These are phyloP conservation scores for Oryzias celebensis DNA, from an alignment of 2,113 vertebrate species.

Conservation along the genomic window DNA sequence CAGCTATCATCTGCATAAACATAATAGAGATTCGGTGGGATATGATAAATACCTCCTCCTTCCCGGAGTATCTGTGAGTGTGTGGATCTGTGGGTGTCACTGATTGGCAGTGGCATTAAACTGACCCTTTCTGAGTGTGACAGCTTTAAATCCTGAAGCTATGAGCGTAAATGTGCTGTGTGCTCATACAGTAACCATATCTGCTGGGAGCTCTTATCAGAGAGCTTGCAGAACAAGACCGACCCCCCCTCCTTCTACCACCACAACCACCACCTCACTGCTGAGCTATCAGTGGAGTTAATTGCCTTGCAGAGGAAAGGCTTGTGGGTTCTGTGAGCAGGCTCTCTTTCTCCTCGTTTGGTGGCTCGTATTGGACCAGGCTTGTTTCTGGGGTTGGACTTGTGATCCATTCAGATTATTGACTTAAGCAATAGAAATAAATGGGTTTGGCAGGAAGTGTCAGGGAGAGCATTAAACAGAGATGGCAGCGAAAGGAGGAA, in stretches of 20 bases:
- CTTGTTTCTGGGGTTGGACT: constrained; percentile 14
- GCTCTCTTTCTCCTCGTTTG: constrained; percentile 18
- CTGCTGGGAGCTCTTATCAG: constrained; percentile 7
- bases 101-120: constrained; percentile 47
- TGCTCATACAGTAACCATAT: constrained; percentile 20
- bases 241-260: background rate
- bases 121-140: constrained; percentile 46
- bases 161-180: constrained; percentile 5
- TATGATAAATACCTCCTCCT: constrained; percentile 13
- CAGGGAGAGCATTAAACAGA: constrained; percentile 52
- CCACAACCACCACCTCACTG: constrained; percentile 52
- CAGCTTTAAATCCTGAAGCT: constrained; percentile 48
- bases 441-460: constrained; percentile 45
- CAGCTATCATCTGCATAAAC: constrained; percentile 14
- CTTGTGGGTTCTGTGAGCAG: background rate
- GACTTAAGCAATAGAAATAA: constrained; percentile 43
- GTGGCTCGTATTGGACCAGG: constrained; percentile 1
- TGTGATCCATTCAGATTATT: constrained; percentile 49
- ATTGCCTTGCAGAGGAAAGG: constrained; percentile 62
- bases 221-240: too few relatives aligned
- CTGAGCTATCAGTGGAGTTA: constrained; percentile 70
- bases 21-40: constrained; percentile 13
- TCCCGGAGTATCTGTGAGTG: constrained; percentile 4
- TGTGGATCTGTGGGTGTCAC: constrained; percentile 31
- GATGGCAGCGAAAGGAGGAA: constrained; percentile 36